Evolutionary conservation across 2,888 invertebrate species (phyloP).

Genomic region (Loripinus fragilis): DNA sequence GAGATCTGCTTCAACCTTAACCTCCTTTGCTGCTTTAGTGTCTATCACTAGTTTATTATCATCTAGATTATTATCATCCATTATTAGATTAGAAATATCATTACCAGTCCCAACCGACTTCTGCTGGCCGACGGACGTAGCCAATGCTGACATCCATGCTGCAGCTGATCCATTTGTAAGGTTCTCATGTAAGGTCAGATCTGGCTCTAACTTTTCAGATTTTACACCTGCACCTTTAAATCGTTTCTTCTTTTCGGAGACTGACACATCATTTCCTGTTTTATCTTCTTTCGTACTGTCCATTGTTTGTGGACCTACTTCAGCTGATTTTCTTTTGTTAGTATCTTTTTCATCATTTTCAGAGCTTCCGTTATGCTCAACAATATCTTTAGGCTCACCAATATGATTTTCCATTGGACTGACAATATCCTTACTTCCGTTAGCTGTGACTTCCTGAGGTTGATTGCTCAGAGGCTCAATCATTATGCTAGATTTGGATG

Average conservation of each 20-base stretch:
- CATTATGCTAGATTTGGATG: not conserved
- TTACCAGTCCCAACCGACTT: not conserved
- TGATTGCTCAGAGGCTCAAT: not conserved
- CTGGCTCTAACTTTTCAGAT: too few species aligned
- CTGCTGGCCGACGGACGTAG: not conserved
- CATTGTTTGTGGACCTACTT: not conserved
- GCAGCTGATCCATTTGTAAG: not conserved
- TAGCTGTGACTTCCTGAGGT: not conserved
- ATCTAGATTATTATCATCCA: not conserved
- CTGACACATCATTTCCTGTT: too few species aligned
- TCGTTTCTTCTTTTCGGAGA: too few species aligned
- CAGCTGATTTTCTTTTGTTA: not conserved
- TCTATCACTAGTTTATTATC: not conserved
- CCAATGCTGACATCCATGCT: slow-evolving; percentile 1
- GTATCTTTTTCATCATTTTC: not conserved
- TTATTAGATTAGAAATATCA: not conserved
- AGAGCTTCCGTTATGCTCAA: too few species aligned
- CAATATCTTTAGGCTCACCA: not conserved
- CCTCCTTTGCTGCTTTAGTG: not conserved
- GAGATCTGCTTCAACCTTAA: not conserved
- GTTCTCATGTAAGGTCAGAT: too few species aligned
- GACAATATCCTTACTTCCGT: too few species aligned
- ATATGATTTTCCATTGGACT: not conserved
- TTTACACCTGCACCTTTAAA: too few species aligned
- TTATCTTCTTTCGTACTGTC: not conserved